These are phyloP conservation scores for Loris lydekkerianus DNA, from an alignment of 2,797 vertebrate species.

Conservation along the genomic window DNA sequence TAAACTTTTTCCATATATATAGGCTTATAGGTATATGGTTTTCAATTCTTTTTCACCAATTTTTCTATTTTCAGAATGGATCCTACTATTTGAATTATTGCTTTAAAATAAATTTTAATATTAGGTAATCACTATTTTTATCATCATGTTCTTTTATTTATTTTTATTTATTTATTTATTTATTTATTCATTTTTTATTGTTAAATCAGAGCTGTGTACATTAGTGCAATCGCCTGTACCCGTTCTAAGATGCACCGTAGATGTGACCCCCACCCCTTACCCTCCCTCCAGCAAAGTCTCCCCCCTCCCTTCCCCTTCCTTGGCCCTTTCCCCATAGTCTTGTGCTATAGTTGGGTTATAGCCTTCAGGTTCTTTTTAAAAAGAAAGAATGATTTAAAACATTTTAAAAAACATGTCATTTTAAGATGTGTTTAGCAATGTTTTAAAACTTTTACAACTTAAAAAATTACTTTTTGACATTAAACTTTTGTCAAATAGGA, in stretches of 20 bases:
- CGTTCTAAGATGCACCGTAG: no score
- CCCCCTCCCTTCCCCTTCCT: no score
- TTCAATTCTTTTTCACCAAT: not conserved
- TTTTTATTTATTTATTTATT: no score
- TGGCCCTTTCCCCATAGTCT: no score
- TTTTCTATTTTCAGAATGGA: slow-evolving; percentile 5
- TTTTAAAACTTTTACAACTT: not conserved
- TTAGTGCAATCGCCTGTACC: no score
- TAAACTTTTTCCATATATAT: not conserved
- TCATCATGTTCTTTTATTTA: not conserved
- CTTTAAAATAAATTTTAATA: slow-evolving; percentile 44
- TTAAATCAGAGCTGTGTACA: no score
- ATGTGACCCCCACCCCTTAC: no score
- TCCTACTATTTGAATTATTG: slow-evolving; percentile 40
- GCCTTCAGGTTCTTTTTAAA: not conserved
- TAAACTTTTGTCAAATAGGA: slow-evolving; percentile 21
- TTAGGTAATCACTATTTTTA: not conserved
- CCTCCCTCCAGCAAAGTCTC: no score
- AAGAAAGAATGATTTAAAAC: not conserved
- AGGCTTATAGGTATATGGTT: not conserved
- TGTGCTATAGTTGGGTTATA: no score
- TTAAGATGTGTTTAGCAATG: not conserved
- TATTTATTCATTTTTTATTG: no score
- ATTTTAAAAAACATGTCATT: not conserved
- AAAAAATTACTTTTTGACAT: slow-evolving; percentile 33